Base-by-base conservation (phyloP, 1,140 invertebrate genomes). In the Drosophila parabipectinata region DNA sequence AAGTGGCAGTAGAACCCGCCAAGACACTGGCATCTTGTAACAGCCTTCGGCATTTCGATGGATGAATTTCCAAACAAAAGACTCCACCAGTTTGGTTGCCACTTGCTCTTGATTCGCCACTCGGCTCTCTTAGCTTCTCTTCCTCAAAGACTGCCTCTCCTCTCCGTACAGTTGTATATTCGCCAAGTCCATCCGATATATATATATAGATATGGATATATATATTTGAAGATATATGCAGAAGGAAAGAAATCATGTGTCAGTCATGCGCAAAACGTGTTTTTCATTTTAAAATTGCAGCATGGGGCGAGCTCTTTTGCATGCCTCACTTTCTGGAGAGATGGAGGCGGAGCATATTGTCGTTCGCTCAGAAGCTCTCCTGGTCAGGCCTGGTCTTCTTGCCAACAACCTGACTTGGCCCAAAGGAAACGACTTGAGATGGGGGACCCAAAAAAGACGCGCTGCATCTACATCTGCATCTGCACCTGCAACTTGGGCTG, bases 211-310 rank as follows among this genome's bases (percentile, higher is more conserved):
- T 51, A 32, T 41, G 15, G 15, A 51, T 50, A 34, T 60, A 18
- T 72, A 3, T 28, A 12, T 61, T 28, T 39, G 44, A 15, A 57
- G 26, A 45, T 59, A 47, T 44, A 61, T 32, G 47, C 59, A 55
- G 41, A 34, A 74, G 67, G 81, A 87, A 89, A 83, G 83, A 83
- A 89, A 89, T 89, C 84, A 88, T 79, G 79, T 89, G 84, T 89
- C 81, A 78, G 87, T 88, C 87, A 90, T 90, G 87, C 87, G 87
- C 87, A 90, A 88, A 90, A 90, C 87, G 69, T 75, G 88, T 90
- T 90, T 83, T 88, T 80, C 80, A 89, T 90, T 89, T 89, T 89
- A 88, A 88, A 88, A 83, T 83, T 79, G 77, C 76, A 83, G 72
- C 77, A 88, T 66, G 56, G 60, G 59, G 50, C 63, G 56, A 82